Percentiles rank a stretch among this genome's conserved stretches.
Evolutionary conservation across 2,797 vertebrate species (phyloP).

Genomic region (Alcedo atthis): DNA sequence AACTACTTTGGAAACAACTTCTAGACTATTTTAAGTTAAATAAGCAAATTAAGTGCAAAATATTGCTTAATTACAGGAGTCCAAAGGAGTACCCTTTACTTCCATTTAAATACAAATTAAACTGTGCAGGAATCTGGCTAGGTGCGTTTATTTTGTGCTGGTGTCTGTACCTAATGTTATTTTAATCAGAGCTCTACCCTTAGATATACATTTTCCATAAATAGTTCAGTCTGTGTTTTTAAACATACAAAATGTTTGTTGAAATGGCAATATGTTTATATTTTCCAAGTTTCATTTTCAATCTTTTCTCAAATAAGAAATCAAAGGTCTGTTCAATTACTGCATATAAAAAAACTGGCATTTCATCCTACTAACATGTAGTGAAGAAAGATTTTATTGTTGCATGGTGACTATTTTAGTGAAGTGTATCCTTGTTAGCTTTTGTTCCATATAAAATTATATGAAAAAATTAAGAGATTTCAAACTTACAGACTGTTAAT

Average conservation of each 20-base stretch:
- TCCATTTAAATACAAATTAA: background rate
- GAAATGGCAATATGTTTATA: background rate
- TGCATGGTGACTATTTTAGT: background rate
- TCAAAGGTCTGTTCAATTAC: background rate
- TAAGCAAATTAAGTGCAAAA: background rate
- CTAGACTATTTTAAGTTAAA: background rate
- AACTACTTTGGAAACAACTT: slow-evolving; percentile 6
- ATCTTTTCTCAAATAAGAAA: background rate
- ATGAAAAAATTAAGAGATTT: background rate
- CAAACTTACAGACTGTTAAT: background rate
- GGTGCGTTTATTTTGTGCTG: background rate
- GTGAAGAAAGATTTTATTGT: background rate
- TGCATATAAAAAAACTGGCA: background rate
- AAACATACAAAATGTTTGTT: background rate
- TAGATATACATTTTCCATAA: background rate
- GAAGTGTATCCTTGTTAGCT: background rate
- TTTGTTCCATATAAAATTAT: background rate
- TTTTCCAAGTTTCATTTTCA: background rate
- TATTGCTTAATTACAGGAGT: background rate
- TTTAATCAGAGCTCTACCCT: background rate
- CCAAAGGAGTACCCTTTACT: background rate
- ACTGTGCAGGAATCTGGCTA: background rate
- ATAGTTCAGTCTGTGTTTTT: background rate
- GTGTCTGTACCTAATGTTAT: background rate
- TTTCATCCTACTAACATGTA: background rate